These are phyloP conservation scores for Apocrypta bakeri DNA, from an alignment of 1,140 invertebrate species.

Conservation along the genomic window DNA sequence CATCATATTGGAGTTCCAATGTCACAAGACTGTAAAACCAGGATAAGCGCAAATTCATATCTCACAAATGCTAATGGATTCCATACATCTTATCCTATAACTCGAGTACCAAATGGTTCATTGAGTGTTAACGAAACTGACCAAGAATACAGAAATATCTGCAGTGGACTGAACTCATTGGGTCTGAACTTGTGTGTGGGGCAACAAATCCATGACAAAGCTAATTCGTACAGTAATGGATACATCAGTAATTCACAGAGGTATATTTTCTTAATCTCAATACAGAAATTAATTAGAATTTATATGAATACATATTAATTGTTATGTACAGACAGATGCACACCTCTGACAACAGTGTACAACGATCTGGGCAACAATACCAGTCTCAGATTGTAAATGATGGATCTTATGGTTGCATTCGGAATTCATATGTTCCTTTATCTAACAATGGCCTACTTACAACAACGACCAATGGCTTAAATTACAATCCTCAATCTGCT, in stretches of 20 bases:
- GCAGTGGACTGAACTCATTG: slow-evolving; percentile 58
- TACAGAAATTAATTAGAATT: background rate
- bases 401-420: slow-evolving; percentile 25
- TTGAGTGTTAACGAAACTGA: slow-evolving; percentile 57
- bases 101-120: slow-evolving; percentile 55
- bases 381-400: slow-evolving; percentile 27
- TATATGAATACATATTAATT: background rate
- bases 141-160: slow-evolving; percentile 60
- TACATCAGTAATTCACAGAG: slow-evolving; percentile 52
- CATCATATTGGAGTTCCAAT: slow-evolving; percentile 24
- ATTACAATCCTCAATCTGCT: slow-evolving; percentile 57
- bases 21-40: slow-evolving; percentile 37
- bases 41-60: slow-evolving; percentile 40
- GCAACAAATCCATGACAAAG: slow-evolving; percentile 52
- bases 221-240: slow-evolving; percentile 57
- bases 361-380: slow-evolving; percentile 36
- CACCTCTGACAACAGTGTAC: slow-evolving; percentile 42
- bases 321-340: slow-evolving; percentile 12
- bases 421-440: slow-evolving; percentile 41
- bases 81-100: slow-evolving; percentile 51
- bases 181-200: slow-evolving; percentile 55
- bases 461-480: slow-evolving; percentile 63
- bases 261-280: slow-evolving; percentile 35
- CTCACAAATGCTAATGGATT: slow-evolving; percentile 40
- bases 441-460: slow-evolving; percentile 47